These are phyloP conservation scores for Ricordea florida DNA, from an alignment of 92 coral and sea anemone genomes.

Conservation along the genomic window DNA sequence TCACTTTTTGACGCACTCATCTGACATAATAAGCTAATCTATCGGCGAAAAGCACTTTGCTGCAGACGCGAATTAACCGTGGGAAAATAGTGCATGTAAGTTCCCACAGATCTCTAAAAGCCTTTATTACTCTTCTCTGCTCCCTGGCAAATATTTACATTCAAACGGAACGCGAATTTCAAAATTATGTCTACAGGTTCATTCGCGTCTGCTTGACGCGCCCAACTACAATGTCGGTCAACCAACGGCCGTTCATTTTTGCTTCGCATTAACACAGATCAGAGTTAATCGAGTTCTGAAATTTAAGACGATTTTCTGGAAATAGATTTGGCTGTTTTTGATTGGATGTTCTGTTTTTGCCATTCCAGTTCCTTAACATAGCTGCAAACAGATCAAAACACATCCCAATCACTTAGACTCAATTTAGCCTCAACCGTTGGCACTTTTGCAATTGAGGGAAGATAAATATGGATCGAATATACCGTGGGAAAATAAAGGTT, in stretches of 20 bases:
- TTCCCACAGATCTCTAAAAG: constrained; percentile 34
- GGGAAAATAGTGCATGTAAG: constrained; percentile 26
- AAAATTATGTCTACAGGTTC: neutral
- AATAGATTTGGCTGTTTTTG: constrained; percentile 52
- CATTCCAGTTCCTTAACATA: constrained; percentile 28
- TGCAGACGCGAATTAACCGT: constrained; percentile 16
- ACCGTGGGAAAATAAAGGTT: constrained; percentile 49
- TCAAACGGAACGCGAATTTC: constrained; percentile 17
- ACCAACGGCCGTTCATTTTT: constrained; percentile 5
- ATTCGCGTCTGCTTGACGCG: neutral
- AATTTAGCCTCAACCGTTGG: constrained; percentile 25
- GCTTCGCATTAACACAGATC: constrained; percentile 29
- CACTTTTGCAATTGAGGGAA: constrained; percentile 11
- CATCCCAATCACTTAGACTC: constrained; percentile 39
- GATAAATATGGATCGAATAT: constrained; percentile 45
- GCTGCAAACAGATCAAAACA: constrained; percentile 49
- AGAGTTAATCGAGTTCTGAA: constrained; percentile 8
- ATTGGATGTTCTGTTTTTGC: constrained; percentile 23
- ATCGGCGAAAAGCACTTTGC: neutral
- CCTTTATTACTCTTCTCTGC: constrained; percentile 5
- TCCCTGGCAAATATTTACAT: constrained; percentile 27
- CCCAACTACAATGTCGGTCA: neutral
- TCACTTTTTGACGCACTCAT: too few relatives aligned
- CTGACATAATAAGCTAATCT: neutral
- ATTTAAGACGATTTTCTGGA: constrained; percentile 42